phyloP scores from a whole-genome alignment of 2,113 vertebrate genomes.

The Oophaga pumilio region DNA sequence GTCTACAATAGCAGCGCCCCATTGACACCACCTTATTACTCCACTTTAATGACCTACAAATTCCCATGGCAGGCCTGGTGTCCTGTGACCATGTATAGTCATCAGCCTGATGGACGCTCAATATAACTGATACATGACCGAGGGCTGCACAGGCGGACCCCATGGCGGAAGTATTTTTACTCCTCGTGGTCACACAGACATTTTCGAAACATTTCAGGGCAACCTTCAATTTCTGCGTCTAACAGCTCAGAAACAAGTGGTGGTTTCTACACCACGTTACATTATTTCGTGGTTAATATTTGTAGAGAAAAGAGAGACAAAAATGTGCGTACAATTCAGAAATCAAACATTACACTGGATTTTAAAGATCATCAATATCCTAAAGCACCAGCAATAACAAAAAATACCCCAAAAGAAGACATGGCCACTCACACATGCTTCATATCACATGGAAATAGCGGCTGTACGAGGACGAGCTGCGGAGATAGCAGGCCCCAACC shows the following conservation, averaged over 20 bases:
- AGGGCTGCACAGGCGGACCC: conserved; percentile 61
- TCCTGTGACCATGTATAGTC: conserved; percentile 63
- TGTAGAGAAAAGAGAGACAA: background rate
- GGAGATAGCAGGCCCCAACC: background rate
- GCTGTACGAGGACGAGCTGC: background rate
- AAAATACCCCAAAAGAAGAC: background rate
- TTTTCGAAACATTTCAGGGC: conserved; percentile 62
- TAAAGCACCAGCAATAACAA: background rate
- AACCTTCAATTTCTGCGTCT: background rate
- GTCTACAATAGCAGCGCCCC: background rate
- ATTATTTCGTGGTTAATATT: background rate
- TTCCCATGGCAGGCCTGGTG: conserved; percentile 59
- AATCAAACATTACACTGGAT: background rate
- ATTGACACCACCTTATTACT: background rate
- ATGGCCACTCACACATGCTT: background rate
- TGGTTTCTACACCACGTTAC: background rate
- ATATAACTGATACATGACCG: conserved; percentile 61
- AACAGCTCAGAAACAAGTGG: background rate
- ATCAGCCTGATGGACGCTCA: conserved; percentile 62
- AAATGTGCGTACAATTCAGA: background rate
- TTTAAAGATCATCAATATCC: background rate
- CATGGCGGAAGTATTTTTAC: conserved; percentile 63
- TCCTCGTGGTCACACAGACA: conserved; percentile 60
- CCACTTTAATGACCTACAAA: conserved; percentile 59
- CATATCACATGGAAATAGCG: background rate